Evolutionary conservation across 1,140 invertebrate species (phyloP), one percentile per base, ranked within the genome.

Genomic region (Tetranychus urticae): DNA sequence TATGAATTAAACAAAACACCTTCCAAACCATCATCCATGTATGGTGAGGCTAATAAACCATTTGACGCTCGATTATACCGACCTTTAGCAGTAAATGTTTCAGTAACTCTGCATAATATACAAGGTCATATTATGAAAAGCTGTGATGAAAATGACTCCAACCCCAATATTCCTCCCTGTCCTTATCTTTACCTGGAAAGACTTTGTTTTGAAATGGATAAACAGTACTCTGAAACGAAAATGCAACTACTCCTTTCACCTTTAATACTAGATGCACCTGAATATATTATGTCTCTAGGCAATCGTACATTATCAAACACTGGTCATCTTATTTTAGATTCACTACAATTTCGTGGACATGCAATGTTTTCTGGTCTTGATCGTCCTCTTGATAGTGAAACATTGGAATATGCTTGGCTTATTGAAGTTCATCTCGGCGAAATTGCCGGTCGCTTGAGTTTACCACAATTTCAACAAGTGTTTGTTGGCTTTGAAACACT

Each of bases 321-420:
- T 65, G 75, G 75, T 61, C 72, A 75, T 66, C 59, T 77, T 50
- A 70, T 69, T 48, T 60, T 77, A 39, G 73, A 73, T 57, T 72
- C 73, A 48, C 66, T 76, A 59, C 74, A 76, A 77, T 77, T 90
- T 48, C 76, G 91, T 65, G 94, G 92, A 2, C 90, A 97, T 73
- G 93, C 90, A 2, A 91, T 97, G 82, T 97, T 97, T 71, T 97
- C 91, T 63, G 84, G 88, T 66, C 81, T 87, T 62, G 89, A 88
- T 50, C 73, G 92, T 56, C 80, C 80, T 39, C 73, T 94, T 33
- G 88, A 92, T 68, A 82, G 90, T 71, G 92, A 97, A 69, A 96
- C 91, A 0, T 70, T 97, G 6, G 94, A 98, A 70, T 98, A 98
- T 72, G 88, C 85, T 0, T 98, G 94, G 94, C 68, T 80, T 33